A percentile compares a stretch with the other conserved stretches of the same genome.
Conservation (phyloP, 2,113 vertebrate genomes). For the Candoia aspera region DNA sequence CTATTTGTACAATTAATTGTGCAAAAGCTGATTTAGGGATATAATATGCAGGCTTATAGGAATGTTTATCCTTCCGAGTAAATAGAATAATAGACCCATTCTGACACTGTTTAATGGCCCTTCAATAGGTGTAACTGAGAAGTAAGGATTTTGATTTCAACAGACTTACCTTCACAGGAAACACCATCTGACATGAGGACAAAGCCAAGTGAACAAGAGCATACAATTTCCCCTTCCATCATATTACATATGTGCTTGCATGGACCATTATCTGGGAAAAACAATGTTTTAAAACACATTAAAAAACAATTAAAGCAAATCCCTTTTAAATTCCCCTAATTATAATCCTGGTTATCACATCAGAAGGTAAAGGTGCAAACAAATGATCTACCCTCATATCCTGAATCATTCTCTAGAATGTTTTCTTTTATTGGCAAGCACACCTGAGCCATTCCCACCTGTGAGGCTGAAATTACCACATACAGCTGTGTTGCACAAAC, state of each 20-base stretch:
- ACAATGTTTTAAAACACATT: neutral
- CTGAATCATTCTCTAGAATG: neutral
- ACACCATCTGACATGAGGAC: slow-evolving; percentile 79
- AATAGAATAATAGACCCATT: neutral
- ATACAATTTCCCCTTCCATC: slow-evolving; percentile 67
- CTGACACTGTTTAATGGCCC: rapidly evolving
- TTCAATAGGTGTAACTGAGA: neutral
- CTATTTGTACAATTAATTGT: neutral
- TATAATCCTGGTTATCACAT: neutral
- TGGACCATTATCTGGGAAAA: slow-evolving; percentile 75
- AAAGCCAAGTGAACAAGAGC: slow-evolving; percentile 88
- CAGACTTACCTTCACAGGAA: slow-evolving; percentile 84
- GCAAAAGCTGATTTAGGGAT: neutral
- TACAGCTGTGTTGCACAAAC: slow-evolving; percentile 26
- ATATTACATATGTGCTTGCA: slow-evolving; percentile 83
- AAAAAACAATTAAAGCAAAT: neutral
- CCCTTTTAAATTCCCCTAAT: neutral
- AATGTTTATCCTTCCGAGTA: neutral
- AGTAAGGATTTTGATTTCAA: neutral
- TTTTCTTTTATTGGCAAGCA: neutral
- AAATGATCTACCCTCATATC: neutral
- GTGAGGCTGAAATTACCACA: neutral
- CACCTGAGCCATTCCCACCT: neutral
- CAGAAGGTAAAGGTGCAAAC: neutral
- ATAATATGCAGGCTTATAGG: neutral